Base-by-base conservation (phyloP, 1,140 invertebrate genomes). In the Nebria ingens region DNA sequence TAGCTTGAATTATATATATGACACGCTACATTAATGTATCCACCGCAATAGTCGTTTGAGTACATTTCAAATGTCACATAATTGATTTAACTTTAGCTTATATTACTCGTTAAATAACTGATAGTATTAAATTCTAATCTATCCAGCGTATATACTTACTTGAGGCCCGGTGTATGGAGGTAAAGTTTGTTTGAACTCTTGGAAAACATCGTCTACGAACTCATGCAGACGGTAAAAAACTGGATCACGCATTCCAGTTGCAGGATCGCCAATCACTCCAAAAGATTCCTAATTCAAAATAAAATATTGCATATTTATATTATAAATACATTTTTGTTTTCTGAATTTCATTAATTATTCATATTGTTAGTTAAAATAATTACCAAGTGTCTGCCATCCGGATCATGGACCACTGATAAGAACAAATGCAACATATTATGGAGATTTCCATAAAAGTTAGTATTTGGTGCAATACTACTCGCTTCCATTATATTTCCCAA, bases 141-240 rank as follows among this genome's bases (percentile, higher is more conserved):
- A 29, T 6, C 4, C 25, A 29, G 13, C 13, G 25, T 29, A 29
- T 29, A 29, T 1, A 29, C 23, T 58, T 63, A 79, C 77, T 69
- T 78, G 68, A 23, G 67, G 51, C 20, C 49, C 58, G 0, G 65
- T 67, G 54, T 74, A 74, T 21, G 65, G 56, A 21, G 59, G 61
- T 1, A 74, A 59, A 2, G 64, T 69, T 1, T 53, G 57, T 61
- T 75, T 75, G 58, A 69, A 67, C 56, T 67, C 59, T 51, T 71
- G 61, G 64, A 76, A 76, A 3, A 76, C 56, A 11, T 68, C 61
- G 62, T 91, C 85, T n/a, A 91, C 73, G 59, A 81, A 83, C 1
- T 84, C 79, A 62, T 91, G 88, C 81, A 81, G 88, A 65, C 83
- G 80, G 67, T 88, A 91, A 70, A 91, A 91, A 4, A 86, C 71